A percentile compares a stretch with the other conserved stretches of the same genome.
phyloP scores from a whole-genome alignment of 2,888 invertebrate species.

The Drosophila niveifrons region DNA sequence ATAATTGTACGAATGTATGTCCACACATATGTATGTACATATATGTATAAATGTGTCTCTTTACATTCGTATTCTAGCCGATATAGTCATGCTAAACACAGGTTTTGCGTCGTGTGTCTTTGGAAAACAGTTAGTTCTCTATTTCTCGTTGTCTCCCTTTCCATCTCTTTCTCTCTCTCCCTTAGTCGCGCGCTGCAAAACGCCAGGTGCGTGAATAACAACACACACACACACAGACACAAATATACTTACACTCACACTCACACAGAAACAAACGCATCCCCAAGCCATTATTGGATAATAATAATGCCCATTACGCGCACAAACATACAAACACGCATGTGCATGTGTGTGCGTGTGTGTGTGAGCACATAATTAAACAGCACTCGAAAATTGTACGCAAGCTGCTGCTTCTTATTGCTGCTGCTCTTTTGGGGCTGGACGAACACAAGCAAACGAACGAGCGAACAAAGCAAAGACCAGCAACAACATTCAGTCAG shows the following conservation, averaged over 20 bases:
- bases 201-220: constrained; percentile 48
- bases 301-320: constrained; percentile 51
- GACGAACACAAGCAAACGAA: constrained; percentile 16
- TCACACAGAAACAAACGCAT: constrained; percentile 37
- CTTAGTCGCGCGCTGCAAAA: constrained; percentile 7
- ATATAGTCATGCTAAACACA: not conserved
- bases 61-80: not conserved
- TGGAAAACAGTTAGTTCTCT: constrained; percentile 11
- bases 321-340: constrained; percentile 3
- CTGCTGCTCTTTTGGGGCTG: constrained; percentile 31
- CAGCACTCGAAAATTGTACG: constrained; percentile 48
- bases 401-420: not conserved
- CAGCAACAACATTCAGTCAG: constrained; percentile 5
- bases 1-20: not conserved
- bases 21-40: not conserved
- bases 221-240: not conserved
- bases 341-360: not conserved
- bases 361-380: constrained; percentile 38
- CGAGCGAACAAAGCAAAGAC: constrained; percentile 4
- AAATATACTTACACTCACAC: constrained; percentile 1
- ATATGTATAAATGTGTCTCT: not conserved
- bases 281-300: constrained; percentile 46
- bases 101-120: not conserved
- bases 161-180: not conserved
- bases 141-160: not conserved